Evolutionary conservation across 2,797 vertebrate species (phyloP).

Genomic region (Varecia variegata): DNA sequence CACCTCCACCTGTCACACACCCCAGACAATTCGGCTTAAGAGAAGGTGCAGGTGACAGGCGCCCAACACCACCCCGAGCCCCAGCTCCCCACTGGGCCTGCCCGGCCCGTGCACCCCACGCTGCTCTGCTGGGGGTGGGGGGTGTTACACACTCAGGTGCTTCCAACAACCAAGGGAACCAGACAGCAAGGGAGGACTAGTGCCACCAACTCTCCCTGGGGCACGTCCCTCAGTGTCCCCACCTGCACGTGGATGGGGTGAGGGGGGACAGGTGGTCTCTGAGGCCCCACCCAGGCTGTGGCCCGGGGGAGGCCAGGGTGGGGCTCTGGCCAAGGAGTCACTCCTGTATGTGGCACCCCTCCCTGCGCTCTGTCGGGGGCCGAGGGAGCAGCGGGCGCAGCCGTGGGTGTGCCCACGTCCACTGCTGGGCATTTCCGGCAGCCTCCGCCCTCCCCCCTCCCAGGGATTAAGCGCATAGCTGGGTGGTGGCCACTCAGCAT

Average conservation of each 20-base stretch:
- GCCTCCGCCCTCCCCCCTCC: fast-evolving
- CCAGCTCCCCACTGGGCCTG: fast-evolving
- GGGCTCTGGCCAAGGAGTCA: not conserved
- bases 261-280: no score
- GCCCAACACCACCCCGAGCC: fast-evolving
- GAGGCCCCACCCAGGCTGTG: not conserved
- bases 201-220: not conserved
- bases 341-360: fast-evolving
- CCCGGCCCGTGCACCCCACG: fast-evolving
- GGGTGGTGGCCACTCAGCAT: fast-evolving
- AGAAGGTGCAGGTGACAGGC: not conserved
- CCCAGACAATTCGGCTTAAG: not conserved
- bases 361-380: fast-evolving
- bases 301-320: not conserved
- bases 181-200: not conserved
- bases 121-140: not conserved
- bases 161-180: not conserved
- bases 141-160: no score
- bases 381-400: not conserved
- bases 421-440: fast-evolving
- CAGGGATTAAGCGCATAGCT: fast-evolving
- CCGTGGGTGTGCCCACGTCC: not conserved
- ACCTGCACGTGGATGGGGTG: not conserved
- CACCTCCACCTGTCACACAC: not conserved
- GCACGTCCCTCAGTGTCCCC: not conserved